A percentile compares a stretch with the other conserved stretches of the same genome.
These are phyloP conservation scores for Plestiodon gilberti DNA, from an alignment of 2,113 vertebrate species.

Conservation along the genomic window DNA sequence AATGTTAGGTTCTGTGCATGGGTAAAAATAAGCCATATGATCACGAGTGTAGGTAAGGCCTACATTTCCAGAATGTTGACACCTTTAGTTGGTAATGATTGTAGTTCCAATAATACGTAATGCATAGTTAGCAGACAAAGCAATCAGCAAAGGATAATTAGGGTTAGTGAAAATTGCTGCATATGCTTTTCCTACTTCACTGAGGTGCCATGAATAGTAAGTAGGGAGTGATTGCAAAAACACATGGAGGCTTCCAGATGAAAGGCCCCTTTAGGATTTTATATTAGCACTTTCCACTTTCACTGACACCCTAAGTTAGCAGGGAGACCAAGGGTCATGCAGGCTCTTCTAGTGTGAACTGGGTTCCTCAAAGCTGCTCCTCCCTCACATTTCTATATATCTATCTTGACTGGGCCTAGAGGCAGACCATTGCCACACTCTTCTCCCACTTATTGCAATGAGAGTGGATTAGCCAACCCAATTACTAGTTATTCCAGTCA, in stretches of 20 bases:
- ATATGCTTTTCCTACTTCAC: neutral
- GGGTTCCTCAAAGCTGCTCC: neutral
- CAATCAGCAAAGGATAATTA: neutral
- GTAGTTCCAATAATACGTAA: neutral
- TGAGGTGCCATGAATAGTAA: neutral
- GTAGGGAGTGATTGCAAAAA: neutral
- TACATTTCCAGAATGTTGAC: neutral
- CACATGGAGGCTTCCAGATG: neutral
- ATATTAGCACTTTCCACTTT: neutral
- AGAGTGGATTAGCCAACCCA: neutral
- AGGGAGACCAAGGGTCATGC: neutral
- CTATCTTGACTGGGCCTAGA: neutral
- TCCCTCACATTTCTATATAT: neutral
- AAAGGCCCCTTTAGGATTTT: conserved; percentile 26
- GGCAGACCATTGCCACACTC: neutral
- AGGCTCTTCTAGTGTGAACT: neutral
- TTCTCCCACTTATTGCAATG: neutral
- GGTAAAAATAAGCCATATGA: neutral
- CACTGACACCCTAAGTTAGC: conserved; percentile 2
- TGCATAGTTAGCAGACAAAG: neutral
- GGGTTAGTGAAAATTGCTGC: neutral
- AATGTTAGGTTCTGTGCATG: fast-evolving
- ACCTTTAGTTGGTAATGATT: neutral
- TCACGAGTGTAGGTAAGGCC: neutral
- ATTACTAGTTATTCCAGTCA: neutral